These are phyloP conservation scores for Hycleus phaleratus DNA, from an alignment of 1,140 invertebrate species.

Conservation along the genomic window DNA sequence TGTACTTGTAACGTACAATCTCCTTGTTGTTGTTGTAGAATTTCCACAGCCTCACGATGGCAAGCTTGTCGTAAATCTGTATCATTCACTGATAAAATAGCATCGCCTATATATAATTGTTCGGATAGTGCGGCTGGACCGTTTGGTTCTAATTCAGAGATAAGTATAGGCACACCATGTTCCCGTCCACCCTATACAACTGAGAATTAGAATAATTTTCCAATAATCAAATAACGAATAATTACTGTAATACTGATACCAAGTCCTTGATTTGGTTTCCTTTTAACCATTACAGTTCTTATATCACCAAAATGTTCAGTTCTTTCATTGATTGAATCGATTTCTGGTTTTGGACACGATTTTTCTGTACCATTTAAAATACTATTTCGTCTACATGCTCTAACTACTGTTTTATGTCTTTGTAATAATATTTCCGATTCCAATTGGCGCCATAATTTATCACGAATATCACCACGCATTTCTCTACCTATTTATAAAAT, in stretches of 20 bases:
- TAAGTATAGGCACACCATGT: constrained; percentile 79
- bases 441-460: constrained; percentile 76
- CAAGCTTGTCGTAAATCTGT: constrained; percentile 62
- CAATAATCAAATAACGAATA: neutral
- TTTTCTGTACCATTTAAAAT: constrained; percentile 33
- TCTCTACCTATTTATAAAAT: constrained; percentile 46
- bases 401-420: constrained; percentile 73
- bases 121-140: constrained; percentile 63
- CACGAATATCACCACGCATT: constrained; percentile 66
- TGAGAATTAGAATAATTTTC: neutral
- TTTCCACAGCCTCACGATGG: constrained; percentile 66
- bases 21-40: constrained; percentile 60
- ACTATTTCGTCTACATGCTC: constrained; percentile 45
- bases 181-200: constrained; percentile 64
- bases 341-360: constrained; percentile 26
- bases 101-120: constrained; percentile 72
- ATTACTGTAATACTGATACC: constrained; percentile 75
- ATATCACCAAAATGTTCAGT: constrained; percentile 43
- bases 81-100: constrained; percentile 72
- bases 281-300: constrained; percentile 52
- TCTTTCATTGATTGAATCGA: constrained; percentile 23
- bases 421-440: constrained; percentile 81
- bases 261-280: constrained; percentile 63
- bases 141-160: constrained; percentile 73
- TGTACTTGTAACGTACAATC: constrained; percentile 64